A percentile compares a stretch with the other conserved stretches of the same genome.
Evolutionary conservation across 2,888 invertebrate genomes (phyloP).

Genomic region (Muscina levida): DNA sequence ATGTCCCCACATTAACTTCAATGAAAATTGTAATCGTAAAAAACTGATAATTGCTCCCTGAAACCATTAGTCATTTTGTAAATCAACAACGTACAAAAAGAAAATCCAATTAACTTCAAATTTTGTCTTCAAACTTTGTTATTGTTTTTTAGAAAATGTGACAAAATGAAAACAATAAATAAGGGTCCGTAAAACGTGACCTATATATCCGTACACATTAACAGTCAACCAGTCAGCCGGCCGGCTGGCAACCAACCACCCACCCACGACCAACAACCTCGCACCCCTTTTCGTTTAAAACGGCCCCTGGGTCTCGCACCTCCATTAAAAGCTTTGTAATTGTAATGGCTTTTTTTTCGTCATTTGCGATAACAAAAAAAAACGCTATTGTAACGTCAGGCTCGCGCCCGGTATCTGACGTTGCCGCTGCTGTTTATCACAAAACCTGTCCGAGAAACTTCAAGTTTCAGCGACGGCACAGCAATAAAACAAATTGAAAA

Average conservation of each 20-base stretch:
- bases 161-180: slow-evolving; percentile 7
- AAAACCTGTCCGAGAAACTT: slow-evolving; percentile 18
- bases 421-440: slow-evolving; percentile 3
- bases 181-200: slow-evolving; percentile 5
- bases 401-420: neutral
- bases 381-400: neutral
- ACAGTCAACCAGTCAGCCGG: neutral
- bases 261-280: neutral
- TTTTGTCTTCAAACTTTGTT: neutral
- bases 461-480: slow-evolving; percentile 4
- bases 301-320: neutral
- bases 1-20: no score
- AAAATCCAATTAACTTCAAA: slow-evolving; percentile 12
- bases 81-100: neutral
- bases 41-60: no score
- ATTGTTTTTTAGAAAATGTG: neutral
- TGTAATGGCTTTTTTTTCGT: no score
- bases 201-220: neutral
- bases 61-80: neutral
- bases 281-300: neutral
- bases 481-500: neutral
- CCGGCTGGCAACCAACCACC: no score
- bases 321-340: no score
- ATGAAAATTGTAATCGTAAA: no score
- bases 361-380: neutral